Evolutionary conservation across 2,888 invertebrate species (phyloP), one percentile per base, ranked within the genome.

Genomic region (Chaetogeoica ovagalla): DNA sequence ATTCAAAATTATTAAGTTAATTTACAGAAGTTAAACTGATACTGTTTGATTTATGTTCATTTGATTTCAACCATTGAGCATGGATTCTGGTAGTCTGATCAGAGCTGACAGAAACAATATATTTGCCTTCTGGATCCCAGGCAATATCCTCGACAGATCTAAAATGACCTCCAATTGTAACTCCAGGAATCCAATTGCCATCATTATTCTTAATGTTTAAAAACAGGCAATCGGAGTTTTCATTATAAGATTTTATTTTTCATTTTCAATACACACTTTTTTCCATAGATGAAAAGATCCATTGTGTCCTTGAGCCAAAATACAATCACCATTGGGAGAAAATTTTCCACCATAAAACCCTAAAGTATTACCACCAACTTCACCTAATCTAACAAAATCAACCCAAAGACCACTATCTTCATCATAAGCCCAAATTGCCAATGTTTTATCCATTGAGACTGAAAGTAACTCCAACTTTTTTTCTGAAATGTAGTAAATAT

Each of bases 21-120:
- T 59, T 60, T 81, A 72, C 72, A n/a, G 17, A 52, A 62, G 60
- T 52, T 71, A 55, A 59, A 57, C 23, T 57, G 15, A 15, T 69
- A 13, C 57, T 59, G 57, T 59, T 48, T 52, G 43, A 11, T 48
- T 5, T 9, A 37, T 17, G 4, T 62, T 81, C 37, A 21, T 62
- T 55, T 15, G 73, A 57, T 19, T 37, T 62, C n/a, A 63, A 83
- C 75, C 81, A 82, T 30, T 93, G 93, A 0, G 94, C 95, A 87
- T 98, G 97, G 62, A 97, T 88, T 83, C 97, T 88, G 0, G 95
- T 93, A 9, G 97, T 97, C 88, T 97, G 96, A 88, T 98, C 98
- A 0, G 89, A 86, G 71, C 95, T 92, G 0, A 91, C 91, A 81
- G 92, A 92, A 83, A 95, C 85, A 52, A 98, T 86, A 87, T 91